Conservation (phyloP, 2,113 vertebrate genomes). For the Chamaetylas fuelleborni region DNA sequence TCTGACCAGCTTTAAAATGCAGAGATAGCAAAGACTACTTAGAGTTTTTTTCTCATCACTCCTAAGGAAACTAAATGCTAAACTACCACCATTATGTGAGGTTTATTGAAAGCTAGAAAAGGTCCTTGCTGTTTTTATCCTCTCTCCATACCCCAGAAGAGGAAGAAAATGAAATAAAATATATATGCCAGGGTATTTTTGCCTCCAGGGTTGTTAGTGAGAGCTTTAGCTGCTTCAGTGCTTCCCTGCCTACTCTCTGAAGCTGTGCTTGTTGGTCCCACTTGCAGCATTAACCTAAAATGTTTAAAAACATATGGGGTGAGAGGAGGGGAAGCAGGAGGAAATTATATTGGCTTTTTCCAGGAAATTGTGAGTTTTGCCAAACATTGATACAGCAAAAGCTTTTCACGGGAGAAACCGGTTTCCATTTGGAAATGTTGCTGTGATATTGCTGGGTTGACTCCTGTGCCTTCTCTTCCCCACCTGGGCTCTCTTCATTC, state of each 20-base stretch:
- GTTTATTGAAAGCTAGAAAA: not conserved
- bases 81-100: not conserved
- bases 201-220: not conserved
- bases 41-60: not conserved
- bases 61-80: not conserved
- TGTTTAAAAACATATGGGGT: fast-evolving
- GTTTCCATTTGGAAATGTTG: not conserved
- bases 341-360: not conserved
- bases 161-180: not conserved
- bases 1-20: conserved; percentile 15
- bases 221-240: not conserved
- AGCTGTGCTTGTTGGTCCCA: not conserved
- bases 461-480: not conserved
- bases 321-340: not conserved
- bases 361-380: not conserved
- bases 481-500: not conserved
- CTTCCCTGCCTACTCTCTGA: not conserved
- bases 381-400: not conserved
- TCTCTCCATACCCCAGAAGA: not conserved
- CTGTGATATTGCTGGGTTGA: fast-evolving
- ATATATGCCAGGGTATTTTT: not conserved
- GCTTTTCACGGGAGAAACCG: not conserved
- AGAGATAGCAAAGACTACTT: not conserved
- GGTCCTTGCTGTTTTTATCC: not conserved
- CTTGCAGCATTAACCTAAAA: not conserved